Evolutionary conservation across 2,113 vertebrate genomes (phyloP).

Genomic region (Ctenodactylus gundi): DNA sequence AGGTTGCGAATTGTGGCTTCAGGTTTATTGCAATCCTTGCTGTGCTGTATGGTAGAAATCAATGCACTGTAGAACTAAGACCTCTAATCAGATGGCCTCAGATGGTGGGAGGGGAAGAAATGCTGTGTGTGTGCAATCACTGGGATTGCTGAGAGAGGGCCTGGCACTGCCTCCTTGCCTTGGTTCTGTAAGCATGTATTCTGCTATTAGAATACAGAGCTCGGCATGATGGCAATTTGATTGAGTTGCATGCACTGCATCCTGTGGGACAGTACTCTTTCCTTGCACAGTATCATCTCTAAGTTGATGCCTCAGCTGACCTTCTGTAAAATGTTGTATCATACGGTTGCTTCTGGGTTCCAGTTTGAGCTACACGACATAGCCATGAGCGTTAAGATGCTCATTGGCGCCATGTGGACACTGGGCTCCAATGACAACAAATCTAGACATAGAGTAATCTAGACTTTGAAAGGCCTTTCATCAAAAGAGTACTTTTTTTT

Average conservation of each 20-base stretch:
- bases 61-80: neutral
- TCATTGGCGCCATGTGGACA: neutral
- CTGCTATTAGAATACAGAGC: neutral
- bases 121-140: neutral
- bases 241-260: neutral
- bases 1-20: neutral
- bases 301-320: neutral
- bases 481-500: neutral
- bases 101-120: neutral
- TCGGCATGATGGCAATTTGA: neutral
- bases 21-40: neutral
- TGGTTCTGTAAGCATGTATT: neutral
- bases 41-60: neutral
- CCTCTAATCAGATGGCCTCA: neutral
- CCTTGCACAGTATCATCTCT: neutral
- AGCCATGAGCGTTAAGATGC: neutral
- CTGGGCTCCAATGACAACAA: neutral
- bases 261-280: neutral
- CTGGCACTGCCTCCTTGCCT: neutral
- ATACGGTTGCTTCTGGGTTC: neutral
- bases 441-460: neutral
- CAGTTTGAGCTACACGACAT: neutral
- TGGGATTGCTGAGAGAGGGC: neutral
- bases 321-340: neutral
- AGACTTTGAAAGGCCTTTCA: neutral